Evolutionary conservation across 2,113 vertebrate species (phyloP).

Genomic region (Sander lucioperca): DNA sequence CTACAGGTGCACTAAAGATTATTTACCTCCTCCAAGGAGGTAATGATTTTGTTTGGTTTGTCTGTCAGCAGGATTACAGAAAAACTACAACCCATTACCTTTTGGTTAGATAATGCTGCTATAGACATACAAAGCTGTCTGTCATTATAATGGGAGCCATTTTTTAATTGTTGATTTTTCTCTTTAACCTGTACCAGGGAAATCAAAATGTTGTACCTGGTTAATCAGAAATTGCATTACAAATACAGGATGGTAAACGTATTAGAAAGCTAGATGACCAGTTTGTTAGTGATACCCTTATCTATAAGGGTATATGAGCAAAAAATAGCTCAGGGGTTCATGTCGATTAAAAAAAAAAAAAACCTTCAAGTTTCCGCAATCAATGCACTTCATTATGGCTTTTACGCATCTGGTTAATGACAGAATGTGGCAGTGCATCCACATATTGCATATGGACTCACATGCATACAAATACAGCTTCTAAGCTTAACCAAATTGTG

Average conservation of each 20-base stretch:
- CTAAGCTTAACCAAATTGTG: not conserved
- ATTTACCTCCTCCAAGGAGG: not conserved
- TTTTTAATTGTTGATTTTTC: not conserved
- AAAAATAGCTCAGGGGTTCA: not conserved
- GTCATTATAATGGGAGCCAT: not conserved
- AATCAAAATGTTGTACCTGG: not conserved
- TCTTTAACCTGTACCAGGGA: not conserved
- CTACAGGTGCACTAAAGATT: not conserved
- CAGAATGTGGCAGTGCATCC: not conserved
- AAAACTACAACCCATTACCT: too few relatives aligned
- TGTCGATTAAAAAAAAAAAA: not conserved
- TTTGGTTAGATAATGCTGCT: too few relatives aligned
- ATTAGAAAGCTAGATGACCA: too few relatives aligned
- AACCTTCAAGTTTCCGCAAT: not conserved
- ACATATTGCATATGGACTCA: not conserved
- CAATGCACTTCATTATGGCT: not conserved
- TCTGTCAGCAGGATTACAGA: too few relatives aligned
- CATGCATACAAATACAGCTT: constrained; percentile 3
- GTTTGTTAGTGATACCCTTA: not conserved
- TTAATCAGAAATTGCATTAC: too few relatives aligned
- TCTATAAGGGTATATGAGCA: not conserved
- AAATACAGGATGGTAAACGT: not conserved
- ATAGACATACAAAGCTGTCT: not conserved
- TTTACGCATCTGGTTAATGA: not conserved
- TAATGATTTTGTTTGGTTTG: too few relatives aligned